These are phyloP conservation scores for Malthinus seriepunctatus DNA, from an alignment of 2,888 invertebrate species.

Conservation along the genomic window DNA sequence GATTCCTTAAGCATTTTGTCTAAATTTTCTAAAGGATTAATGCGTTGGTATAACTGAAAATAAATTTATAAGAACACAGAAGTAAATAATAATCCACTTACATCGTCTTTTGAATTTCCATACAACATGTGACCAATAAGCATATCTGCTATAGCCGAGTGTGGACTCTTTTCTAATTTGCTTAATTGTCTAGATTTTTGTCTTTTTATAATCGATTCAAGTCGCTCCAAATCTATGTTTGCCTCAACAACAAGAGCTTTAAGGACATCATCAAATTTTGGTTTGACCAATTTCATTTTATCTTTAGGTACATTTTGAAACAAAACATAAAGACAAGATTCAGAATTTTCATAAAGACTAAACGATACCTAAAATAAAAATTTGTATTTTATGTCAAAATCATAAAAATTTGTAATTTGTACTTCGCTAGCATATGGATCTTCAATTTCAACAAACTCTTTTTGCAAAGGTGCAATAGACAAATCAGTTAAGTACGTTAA, in stretches of 20 bases:
- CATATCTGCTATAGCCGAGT: constrained; percentile 74
- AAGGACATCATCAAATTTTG: constrained; percentile 59
- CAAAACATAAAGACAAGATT: constrained; percentile 68
- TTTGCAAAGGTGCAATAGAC: constrained; percentile 83
- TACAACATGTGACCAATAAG: constrained; percentile 84
- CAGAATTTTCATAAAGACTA: constrained; percentile 73
- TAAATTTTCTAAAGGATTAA: constrained; percentile 69
- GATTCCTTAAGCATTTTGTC: constrained; percentile 65
- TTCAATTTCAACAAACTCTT: constrained; percentile 79
- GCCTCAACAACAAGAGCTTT: constrained; percentile 56
- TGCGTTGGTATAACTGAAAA: constrained; percentile 65
- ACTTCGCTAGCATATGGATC: constrained; percentile 82
- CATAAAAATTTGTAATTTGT: not conserved
- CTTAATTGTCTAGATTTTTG: constrained; percentile 71
- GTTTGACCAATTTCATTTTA: constrained; percentile 66
- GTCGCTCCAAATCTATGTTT: constrained; percentile 73
- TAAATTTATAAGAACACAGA: not conserved
- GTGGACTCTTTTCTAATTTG: constrained; percentile 75
- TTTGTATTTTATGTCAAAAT: not conserved
- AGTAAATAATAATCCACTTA: constrained; percentile 48
- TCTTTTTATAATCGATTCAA: constrained; percentile 73
- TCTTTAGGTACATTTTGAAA: constrained; percentile 76
- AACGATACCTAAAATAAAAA: constrained; percentile 63
- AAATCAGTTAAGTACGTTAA: constrained; percentile 84
- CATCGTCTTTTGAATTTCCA: constrained; percentile 72